phyloP scores from a whole-genome alignment of 2,113 vertebrate genomes.

The Lagopus leucura region DNA sequence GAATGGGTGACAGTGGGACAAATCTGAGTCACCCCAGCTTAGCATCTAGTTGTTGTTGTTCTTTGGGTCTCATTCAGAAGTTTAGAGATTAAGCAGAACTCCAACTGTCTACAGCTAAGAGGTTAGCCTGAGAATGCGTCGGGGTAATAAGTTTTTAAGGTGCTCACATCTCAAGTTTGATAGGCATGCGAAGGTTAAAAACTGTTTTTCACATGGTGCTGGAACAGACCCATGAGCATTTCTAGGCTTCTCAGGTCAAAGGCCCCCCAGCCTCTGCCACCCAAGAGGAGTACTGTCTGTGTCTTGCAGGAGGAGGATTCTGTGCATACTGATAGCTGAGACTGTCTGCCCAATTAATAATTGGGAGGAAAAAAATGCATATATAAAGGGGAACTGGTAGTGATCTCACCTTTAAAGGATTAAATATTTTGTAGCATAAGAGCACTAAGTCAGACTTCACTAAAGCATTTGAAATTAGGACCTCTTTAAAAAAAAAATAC shows the following conservation, averaged over 20 bases:
- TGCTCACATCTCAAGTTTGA: neutral
- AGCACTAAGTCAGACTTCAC: conserved; percentile 64
- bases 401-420: conserved; percentile 15
- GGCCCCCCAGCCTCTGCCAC: neutral
- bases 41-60: neutral
- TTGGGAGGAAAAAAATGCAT: neutral
- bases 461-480: conserved; percentile 56
- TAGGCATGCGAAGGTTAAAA: neutral
- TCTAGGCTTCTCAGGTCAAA: conserved; percentile 41
- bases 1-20: neutral
- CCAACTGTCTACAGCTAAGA: neutral
- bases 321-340: neutral
- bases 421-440: conserved; percentile 46
- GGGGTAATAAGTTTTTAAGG: neutral
- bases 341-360: conserved; percentile 49
- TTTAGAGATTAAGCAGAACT: neutral
- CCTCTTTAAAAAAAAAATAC: conserved; percentile 42
- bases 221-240: neutral
- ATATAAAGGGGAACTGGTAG: neutral
- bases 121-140: neutral
- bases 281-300: conserved; percentile 16
- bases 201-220: neutral
- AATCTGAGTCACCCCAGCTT: neutral
- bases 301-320: neutral
- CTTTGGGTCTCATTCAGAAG: neutral